These are phyloP conservation scores for Eilema sororculum DNA, from an alignment of 2,888 invertebrate genomes.

Conservation along the genomic window DNA sequence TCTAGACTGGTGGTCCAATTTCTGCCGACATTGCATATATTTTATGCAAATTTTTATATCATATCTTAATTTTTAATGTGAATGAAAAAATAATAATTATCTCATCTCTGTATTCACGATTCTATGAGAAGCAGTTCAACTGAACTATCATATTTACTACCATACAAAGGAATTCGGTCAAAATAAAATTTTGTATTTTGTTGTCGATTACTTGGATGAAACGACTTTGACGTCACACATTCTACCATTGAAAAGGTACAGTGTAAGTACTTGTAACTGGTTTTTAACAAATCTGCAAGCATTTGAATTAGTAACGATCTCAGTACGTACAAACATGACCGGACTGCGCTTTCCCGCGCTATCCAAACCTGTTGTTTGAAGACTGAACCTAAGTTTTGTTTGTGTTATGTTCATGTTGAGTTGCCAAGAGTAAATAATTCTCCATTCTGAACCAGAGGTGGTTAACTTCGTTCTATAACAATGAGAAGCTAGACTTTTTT, in stretches of 20 bases:
- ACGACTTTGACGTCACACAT: not conserved
- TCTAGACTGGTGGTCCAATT: no score
- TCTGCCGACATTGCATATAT: not conserved
- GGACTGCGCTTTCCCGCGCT: conserved; percentile 14
- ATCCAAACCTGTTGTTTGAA: conserved; percentile 2
- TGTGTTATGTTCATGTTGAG: not conserved
- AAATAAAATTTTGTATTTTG: not conserved
- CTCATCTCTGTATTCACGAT: no score
- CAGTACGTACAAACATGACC: conserved; percentile 29
- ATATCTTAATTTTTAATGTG: not conserved
- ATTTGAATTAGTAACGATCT: conserved; percentile 30
- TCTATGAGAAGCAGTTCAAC: not conserved
- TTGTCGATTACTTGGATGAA: not conserved
- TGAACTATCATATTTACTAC: no score
- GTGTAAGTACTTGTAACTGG: conserved; percentile 5
- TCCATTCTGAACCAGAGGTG: not conserved
- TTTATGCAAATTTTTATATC: not conserved
- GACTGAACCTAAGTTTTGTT: not conserved
- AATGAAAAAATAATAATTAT: no score
- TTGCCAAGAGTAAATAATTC: not conserved
- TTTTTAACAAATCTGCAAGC: conserved; percentile 36
- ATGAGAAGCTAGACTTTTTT: no score
- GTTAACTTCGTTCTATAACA: no score
- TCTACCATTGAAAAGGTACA: not conserved
- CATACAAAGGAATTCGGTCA: not conserved